Evolutionary conservation across 1,140 invertebrate species (phyloP).

Genomic region (Vollenhovia emeryi): DNA sequence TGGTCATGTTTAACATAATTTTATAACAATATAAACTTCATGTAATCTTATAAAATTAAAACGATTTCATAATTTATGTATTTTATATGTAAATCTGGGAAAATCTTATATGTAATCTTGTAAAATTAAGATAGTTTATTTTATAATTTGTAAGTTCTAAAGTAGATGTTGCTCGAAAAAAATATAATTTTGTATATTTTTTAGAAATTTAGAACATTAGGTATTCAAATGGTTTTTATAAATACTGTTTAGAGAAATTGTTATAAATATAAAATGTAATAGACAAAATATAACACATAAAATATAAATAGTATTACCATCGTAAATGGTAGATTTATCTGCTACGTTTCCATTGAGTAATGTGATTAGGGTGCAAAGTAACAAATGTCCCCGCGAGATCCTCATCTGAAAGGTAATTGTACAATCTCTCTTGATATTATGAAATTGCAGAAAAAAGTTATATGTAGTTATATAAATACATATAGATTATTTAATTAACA

Average conservation of each 20-base stretch:
- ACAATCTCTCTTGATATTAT: neutral
- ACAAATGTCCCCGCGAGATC: neutral
- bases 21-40: neutral
- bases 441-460: neutral
- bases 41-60: neutral
- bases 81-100: too few species aligned
- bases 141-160: too few species aligned
- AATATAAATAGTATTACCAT: conserved; percentile 20
- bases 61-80: neutral
- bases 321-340: neutral
- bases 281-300: too few species aligned
- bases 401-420: conserved; percentile 20
- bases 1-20: neutral
- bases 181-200: neutral
- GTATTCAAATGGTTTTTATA: neutral
- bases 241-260: neutral
- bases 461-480: neutral
- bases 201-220: too few species aligned
- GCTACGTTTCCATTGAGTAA: neutral
- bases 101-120: too few species aligned
- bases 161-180: too few species aligned
- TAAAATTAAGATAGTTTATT: too few species aligned
- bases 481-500: neutral
- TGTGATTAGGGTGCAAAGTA: neutral
- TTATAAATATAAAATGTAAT: too few species aligned